Evolutionary conservation across 2,797 vertebrate genomes (phyloP).

Genomic region (Phrynocephalus vlangalii): DNA sequence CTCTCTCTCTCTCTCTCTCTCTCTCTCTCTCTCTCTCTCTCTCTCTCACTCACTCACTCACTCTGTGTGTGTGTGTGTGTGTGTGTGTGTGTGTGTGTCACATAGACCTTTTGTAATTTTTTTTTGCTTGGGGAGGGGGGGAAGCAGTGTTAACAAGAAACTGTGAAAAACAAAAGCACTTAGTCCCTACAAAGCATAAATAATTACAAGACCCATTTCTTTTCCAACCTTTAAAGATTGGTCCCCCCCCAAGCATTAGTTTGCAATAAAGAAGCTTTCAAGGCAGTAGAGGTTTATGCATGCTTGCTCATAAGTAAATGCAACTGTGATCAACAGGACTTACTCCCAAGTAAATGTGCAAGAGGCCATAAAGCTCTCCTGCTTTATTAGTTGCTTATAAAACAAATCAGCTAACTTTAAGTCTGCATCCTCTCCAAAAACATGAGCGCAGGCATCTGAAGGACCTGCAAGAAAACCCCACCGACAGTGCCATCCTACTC

Average conservation of each 20-base stretch:
- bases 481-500: background rate
- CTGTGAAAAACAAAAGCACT: background rate
- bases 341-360: background rate
- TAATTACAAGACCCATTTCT: background rate
- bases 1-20: too few species aligned
- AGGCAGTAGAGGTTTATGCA: background rate
- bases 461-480: background rate
- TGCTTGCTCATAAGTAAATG: background rate
- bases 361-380: background rate
- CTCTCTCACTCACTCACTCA: too few species aligned
- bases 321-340: background rate
- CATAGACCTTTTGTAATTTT: too few species aligned
- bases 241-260: background rate
- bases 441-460: background rate
- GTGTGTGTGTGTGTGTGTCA: too few species aligned
- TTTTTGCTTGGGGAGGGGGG: too few species aligned
- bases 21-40: too few species aligned
- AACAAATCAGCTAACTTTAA: background rate
- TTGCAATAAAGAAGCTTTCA: background rate
- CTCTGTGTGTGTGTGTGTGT: too few species aligned
- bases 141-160: background rate
- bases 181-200: background rate
- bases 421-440: background rate
- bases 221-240: background rate
- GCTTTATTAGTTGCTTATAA: constrained; percentile 2